Percentiles rank a stretch among this genome's conserved stretches.
phyloP scores from a whole-genome alignment of 2,797 vertebrate species.

The Peromyscus nudipes region DNA sequence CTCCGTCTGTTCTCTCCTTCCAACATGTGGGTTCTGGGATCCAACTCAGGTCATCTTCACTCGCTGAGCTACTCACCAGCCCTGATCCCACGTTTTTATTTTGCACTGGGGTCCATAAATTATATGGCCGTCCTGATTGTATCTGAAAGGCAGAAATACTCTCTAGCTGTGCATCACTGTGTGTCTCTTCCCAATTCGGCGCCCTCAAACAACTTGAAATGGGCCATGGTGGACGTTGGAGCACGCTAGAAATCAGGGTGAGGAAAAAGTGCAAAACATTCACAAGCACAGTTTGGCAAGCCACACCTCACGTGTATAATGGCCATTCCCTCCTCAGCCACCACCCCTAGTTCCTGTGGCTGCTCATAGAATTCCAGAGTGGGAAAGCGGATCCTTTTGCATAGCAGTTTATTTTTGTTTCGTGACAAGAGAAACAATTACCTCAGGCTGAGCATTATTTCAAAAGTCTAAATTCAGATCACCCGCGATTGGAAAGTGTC shows the following conservation, averaged over 20 bases:
- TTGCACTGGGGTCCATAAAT: neutral
- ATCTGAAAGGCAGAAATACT: neutral
- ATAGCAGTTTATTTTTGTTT: neutral
- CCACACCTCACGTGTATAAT: neutral
- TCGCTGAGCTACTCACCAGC: neutral
- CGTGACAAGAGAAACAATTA: conserved; percentile 39
- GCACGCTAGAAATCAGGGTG: neutral
- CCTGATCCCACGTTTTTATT: neutral
- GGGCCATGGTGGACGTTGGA: neutral
- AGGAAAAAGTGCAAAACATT: neutral
- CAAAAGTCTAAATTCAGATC: conserved; percentile 49
- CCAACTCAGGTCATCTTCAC: neutral
- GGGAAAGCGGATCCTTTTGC: neutral
- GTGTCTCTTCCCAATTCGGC: neutral
- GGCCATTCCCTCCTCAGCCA: neutral
- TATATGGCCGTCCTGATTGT: neutral
- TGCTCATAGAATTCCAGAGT: conserved; percentile 16
- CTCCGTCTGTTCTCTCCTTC: neutral
- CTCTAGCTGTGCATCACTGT: neutral
- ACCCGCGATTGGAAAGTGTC: neutral
- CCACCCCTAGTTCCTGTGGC: neutral
- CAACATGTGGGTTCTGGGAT: neutral
- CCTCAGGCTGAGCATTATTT: conserved; percentile 33
- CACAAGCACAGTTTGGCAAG: neutral
- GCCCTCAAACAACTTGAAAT: neutral